These are phyloP conservation scores for Aviceda subcristata DNA, from an alignment of 2,113 vertebrate genomes.

Conservation along the genomic window DNA sequence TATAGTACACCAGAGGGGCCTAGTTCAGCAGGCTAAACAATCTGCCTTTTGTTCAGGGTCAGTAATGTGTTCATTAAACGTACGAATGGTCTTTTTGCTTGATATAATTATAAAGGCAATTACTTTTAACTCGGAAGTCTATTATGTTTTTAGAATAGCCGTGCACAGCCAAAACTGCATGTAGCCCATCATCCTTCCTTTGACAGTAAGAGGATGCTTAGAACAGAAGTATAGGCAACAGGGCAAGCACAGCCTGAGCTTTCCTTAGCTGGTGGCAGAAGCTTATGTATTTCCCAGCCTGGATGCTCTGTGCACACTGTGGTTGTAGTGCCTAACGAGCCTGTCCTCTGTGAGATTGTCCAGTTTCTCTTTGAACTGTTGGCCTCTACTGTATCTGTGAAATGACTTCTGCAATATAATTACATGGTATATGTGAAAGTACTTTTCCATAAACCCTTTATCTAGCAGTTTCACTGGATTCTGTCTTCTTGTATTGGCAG, in stretches of 20 bases:
- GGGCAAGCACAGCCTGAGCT: neutral
- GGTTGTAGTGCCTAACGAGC: neutral
- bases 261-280: neutral
- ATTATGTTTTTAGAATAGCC: neutral
- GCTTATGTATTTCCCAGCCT: neutral
- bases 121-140: neutral
- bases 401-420: neutral
- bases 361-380: neutral
- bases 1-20: neutral
- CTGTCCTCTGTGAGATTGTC: neutral
- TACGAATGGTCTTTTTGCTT: neutral
- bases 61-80: neutral
- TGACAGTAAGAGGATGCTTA: neutral
- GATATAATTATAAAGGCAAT: neutral
- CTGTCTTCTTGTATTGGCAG: neutral
- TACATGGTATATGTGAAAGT: neutral
- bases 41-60: neutral
- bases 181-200: neutral
- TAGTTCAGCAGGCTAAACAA: neutral
- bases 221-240: neutral
- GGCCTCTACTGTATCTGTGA: neutral
- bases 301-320: neutral
- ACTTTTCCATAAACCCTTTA: neutral
- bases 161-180: neutral
- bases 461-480: neutral